These are phyloP conservation scores for Argyrosomus regius DNA, from an alignment of 2,797 vertebrate genomes.

Conservation along the genomic window DNA sequence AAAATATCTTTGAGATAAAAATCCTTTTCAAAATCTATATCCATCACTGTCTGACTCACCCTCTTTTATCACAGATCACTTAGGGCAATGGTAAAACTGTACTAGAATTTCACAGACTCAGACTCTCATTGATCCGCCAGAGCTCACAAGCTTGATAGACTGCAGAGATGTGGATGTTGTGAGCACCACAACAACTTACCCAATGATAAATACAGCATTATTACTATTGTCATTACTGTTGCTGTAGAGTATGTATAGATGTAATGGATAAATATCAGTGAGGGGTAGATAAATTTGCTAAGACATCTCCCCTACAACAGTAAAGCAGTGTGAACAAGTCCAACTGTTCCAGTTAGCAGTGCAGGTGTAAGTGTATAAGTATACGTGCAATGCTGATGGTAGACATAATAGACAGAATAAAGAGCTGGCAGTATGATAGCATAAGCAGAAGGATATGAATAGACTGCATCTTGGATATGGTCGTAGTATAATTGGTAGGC, in stretches of 20 bases:
- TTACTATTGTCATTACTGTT: slow-evolving; percentile 3
- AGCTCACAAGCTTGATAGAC: slow-evolving; percentile 34
- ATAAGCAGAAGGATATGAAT: not conserved
- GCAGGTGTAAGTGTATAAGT: not conserved
- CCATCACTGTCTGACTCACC: slow-evolving; percentile 51
- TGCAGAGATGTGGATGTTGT: slow-evolving; percentile 30
- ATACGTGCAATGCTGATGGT: not conserved
- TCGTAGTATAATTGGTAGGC: not conserved
- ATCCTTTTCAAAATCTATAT: slow-evolving; percentile 55
- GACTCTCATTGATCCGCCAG: slow-evolving; percentile 62
- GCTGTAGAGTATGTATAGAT: not conserved
- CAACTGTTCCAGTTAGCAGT: no score
- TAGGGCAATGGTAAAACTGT: slow-evolving; percentile 54
- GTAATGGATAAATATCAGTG: not conserved
- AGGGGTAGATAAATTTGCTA: not conserved
- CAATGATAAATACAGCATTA: slow-evolving; percentile 8
- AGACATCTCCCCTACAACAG: not conserved
- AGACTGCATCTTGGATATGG: not conserved
- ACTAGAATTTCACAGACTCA: slow-evolving; percentile 64
- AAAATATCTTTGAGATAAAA: slow-evolving; percentile 55
- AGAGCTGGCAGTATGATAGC: not conserved
- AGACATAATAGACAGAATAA: not conserved
- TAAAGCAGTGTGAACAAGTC: not conserved
- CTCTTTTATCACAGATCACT: slow-evolving; percentile 60
- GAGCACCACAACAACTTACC: slow-evolving; percentile 18